Base-by-base conservation (phyloP, 2,113 vertebrate species). In the Hippocampus zosterae region DNA sequence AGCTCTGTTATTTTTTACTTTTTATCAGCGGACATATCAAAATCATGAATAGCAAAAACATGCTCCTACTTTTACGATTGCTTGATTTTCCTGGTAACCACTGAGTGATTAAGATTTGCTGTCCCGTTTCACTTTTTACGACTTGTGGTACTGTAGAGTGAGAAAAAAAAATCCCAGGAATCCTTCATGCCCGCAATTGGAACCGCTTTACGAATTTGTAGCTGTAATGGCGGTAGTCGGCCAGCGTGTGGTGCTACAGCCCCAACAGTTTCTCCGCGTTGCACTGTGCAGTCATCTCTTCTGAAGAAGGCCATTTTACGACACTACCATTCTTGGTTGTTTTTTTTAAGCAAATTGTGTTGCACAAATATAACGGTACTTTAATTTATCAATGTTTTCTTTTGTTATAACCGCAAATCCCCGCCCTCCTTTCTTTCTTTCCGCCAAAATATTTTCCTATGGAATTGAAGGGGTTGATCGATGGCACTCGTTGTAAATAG, bases 1-100 rank as follows among this genome's bases (percentile, higher is more conserved):
- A 88, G 84, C 66, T 81, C 61, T 85, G 73, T 69, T 75, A 41
- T 78, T 84, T 83, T 86, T 82, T 72, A 73, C 69, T 37, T 75
- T 78, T 81, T 75, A 56, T 70, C 64, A 73, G 21, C 46, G 25
- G 61, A 60, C 60, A 67, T 41, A 72, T 75, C 44, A 61, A 68
- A 46, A 18, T 67, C 18, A 11, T 52, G 29, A 44, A 73, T 68
- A 76, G 63, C 40, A 74, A 65, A 70, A 68, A 79, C 62, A 19
- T 69, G 73, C 70, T 53, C 21, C 19, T 2, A 55, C 21, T 23
- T 55, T 29, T 48, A 65, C 12, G 16, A 42, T 64, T 65, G n/a
- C 25, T 27, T 48, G 13, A 18, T 27, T 41, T n/a, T 65, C 5
- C 13, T 25, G 52, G 21, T 53, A 53, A 53, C 21, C 33, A 37